Percentiles rank a stretch among this genome's conserved stretches.
Conservation (phyloP, 1,140 invertebrate species). For the Ostrea edulis region DNA sequence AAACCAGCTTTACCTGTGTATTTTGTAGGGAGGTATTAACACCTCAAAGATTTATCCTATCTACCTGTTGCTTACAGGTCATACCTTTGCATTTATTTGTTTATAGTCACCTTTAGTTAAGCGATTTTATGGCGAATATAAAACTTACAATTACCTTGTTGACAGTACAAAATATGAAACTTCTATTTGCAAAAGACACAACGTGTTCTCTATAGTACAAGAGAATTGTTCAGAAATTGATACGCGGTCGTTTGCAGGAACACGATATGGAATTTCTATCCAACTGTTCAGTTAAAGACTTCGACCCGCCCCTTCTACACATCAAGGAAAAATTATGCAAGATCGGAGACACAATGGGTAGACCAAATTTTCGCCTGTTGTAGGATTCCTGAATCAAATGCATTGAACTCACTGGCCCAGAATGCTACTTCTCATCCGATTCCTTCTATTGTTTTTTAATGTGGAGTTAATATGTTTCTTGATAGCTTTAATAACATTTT, state of each 20-base stretch:
- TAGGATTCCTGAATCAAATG: neutral
- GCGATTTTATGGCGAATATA: slow-evolving; percentile 36
- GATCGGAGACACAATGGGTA: neutral
- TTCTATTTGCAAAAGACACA: neutral
- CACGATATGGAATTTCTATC: neutral
- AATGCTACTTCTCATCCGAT: neutral
- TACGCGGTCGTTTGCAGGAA: neutral
- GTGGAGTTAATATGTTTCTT: neutral
- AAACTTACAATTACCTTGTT: slow-evolving; percentile 33
- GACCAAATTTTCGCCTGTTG: neutral
- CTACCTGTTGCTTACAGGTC: neutral
- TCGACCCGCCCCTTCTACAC: neutral
- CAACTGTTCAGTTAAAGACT: slow-evolving; percentile 6
- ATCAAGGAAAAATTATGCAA: neutral
- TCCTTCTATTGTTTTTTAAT: neutral
- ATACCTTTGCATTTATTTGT: neutral
- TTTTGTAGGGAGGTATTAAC: neutral
- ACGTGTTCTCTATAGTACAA: neutral
- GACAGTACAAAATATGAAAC: slow-evolving; percentile 20
- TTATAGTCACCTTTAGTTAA: slow-evolving; percentile 3
- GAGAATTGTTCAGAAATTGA: slow-evolving; percentile 19
- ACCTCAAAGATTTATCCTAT: neutral
- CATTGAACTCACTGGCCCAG: neutral
- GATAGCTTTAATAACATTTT: neutral
- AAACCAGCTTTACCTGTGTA: slow-evolving; percentile 6